Percentiles rank a stretch among this genome's conserved stretches.
These are phyloP conservation scores for Aegithalos caudatus DNA, from an alignment of 2,113 vertebrate genomes.

Conservation along the genomic window DNA sequence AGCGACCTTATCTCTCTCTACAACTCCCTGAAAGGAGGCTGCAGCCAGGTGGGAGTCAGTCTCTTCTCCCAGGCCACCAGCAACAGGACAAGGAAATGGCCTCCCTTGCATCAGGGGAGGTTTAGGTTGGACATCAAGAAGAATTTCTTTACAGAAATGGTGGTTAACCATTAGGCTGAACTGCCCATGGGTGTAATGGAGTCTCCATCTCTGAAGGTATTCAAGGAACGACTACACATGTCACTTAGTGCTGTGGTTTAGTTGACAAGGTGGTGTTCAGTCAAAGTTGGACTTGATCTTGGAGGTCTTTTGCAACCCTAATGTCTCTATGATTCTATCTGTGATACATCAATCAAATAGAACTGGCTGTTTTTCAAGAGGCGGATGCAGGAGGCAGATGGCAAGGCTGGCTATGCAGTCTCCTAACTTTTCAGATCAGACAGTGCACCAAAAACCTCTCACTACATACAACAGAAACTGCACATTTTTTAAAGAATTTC, in stretches of 20 bases:
- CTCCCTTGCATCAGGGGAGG: neutral
- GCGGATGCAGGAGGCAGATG: neutral
- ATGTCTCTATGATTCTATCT: neutral
- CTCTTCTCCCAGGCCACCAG: neutral
- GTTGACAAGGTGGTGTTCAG: neutral
- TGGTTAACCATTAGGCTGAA: neutral
- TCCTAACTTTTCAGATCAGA: neutral
- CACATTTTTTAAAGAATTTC: neutral
- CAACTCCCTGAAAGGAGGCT: neutral
- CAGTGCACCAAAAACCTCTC: neutral
- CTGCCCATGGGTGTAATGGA: neutral
- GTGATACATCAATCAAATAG: neutral
- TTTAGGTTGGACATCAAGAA: neutral
- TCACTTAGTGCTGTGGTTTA: neutral
- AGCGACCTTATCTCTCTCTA: neutral
- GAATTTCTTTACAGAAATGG: neutral
- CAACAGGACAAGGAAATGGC: accelerated
- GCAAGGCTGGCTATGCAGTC: neutral
- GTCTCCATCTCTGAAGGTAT: neutral
- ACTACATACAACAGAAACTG: neutral
- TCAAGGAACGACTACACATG: accelerated
- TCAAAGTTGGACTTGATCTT: neutral
- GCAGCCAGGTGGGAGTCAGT: accelerated
- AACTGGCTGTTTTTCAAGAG: neutral
- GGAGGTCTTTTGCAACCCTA: neutral